Percentiles rank a stretch among this genome's conserved stretches.
phyloP scores from a whole-genome alignment of 2,797 vertebrate species.

The Enteromius afrohamiltoni region DNA sequence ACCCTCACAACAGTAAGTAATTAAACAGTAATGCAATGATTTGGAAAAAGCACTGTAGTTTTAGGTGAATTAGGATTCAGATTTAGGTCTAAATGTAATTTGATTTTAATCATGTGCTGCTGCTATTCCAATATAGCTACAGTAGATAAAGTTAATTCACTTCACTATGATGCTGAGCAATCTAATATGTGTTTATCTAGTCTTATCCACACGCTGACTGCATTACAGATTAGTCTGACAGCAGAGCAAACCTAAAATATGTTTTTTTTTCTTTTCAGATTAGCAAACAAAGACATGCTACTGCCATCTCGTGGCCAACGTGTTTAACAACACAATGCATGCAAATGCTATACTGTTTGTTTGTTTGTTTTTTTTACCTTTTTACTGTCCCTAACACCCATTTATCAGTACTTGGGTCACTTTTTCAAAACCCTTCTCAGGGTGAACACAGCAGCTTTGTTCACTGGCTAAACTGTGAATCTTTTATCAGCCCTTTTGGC shows the following conservation, averaged over 20 bases:
- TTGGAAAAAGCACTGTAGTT: neutral
- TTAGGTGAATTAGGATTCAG: neutral
- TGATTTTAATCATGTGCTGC: constrained; percentile 1
- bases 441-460: neutral
- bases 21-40: neutral
- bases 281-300: constrained; percentile 15
- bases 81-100: neutral
- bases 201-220: neutral
- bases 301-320: constrained; percentile 47
- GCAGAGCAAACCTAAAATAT: neutral
- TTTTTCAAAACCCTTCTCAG: neutral
- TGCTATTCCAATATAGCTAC: neutral
- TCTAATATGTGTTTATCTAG: neutral
- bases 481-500: neutral
- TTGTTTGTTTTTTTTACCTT: neutral
- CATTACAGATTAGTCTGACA: constrained; percentile 7
- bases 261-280: neutral
- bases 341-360: neutral
- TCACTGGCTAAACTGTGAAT: neutral
- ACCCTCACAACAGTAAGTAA: neutral
- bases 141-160: constrained; percentile 1
- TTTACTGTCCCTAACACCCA: neutral
- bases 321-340: neutral
- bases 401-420: neutral
- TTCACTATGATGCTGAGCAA: neutral